Percentiles rank a stretch among this genome's conserved stretches.
Conservation (phyloP, 2,113 vertebrate genomes). For the Patagioenas fasciata region DNA sequence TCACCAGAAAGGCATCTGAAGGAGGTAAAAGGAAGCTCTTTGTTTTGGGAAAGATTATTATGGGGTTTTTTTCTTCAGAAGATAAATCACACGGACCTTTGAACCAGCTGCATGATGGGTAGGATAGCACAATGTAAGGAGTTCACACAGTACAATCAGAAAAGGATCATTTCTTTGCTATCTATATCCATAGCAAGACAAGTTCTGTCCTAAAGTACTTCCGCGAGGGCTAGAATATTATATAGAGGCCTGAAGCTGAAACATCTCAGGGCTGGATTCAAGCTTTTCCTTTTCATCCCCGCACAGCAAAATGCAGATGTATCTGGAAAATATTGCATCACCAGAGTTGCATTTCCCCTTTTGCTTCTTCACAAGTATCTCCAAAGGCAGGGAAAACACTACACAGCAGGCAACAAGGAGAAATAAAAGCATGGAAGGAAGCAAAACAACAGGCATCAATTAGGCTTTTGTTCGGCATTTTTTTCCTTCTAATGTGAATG, state of each 20-base stretch:
- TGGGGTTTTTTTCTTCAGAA: neutral
- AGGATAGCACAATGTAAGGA: neutral
- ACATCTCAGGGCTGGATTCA: neutral
- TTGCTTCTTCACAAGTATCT: neutral
- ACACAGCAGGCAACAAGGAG: neutral
- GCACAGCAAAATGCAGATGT: accelerated
- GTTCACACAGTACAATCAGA: neutral
- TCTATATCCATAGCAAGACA: neutral
- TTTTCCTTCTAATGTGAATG: neutral
- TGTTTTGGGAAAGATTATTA: neutral
- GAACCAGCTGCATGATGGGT: neutral
- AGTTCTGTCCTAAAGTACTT: neutral
- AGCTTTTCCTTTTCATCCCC: neutral
- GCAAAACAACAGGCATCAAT: neutral
- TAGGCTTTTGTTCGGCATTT: neutral
- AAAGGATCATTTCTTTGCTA: neutral
- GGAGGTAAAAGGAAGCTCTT: slow-evolving; percentile 1
- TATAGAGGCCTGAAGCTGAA: neutral
- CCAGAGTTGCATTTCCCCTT: neutral
- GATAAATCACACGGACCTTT: neutral
- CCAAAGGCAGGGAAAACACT: neutral
- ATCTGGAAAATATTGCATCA: neutral
- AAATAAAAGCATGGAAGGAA: neutral
- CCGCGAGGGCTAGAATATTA: neutral
- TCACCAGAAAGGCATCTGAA: neutral